These are phyloP conservation scores for Alligator sinensis DNA, from an alignment of 2,113 vertebrate species.

Conservation along the genomic window DNA sequence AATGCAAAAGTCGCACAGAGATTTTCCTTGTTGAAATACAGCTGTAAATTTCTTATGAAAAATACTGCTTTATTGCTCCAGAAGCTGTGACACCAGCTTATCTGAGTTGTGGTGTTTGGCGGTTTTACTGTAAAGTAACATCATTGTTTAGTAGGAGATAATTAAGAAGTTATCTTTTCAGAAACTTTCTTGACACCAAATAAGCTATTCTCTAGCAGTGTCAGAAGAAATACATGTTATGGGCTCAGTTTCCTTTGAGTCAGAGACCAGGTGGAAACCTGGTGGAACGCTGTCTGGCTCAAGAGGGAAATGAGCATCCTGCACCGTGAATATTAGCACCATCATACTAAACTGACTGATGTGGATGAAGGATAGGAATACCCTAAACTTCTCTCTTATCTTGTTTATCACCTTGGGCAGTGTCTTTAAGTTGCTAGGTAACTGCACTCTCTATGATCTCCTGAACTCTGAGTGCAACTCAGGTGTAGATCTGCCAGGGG, in stretches of 20 bases:
- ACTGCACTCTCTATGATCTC: not conserved
- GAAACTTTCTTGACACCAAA: not conserved
- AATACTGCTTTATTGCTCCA: not conserved
- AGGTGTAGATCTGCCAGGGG: too few species aligned
- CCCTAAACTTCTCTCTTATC: not conserved
- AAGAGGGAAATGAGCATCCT: not conserved
- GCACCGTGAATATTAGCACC: not conserved
- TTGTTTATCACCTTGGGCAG: fast-evolving
- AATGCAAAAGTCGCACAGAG: not conserved
- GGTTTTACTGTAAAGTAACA: not conserved
- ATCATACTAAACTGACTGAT: not conserved
- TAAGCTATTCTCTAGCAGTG: not conserved
- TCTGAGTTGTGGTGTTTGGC: not conserved
- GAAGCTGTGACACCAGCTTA: not conserved
- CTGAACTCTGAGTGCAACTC: not conserved
- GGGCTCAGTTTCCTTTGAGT: not conserved
- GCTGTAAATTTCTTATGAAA: not conserved
- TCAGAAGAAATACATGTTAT: not conserved
- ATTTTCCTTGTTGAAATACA: not conserved
- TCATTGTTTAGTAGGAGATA: not conserved
- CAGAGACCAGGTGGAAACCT: not conserved
- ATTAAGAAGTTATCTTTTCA: not conserved
- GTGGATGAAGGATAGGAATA: not conserved
- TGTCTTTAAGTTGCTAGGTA: not conserved
- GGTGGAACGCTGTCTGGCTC: not conserved